Evolutionary conservation across 1,140 invertebrate genomes (phyloP).

Genomic region (Steinernema feltiae): DNA sequence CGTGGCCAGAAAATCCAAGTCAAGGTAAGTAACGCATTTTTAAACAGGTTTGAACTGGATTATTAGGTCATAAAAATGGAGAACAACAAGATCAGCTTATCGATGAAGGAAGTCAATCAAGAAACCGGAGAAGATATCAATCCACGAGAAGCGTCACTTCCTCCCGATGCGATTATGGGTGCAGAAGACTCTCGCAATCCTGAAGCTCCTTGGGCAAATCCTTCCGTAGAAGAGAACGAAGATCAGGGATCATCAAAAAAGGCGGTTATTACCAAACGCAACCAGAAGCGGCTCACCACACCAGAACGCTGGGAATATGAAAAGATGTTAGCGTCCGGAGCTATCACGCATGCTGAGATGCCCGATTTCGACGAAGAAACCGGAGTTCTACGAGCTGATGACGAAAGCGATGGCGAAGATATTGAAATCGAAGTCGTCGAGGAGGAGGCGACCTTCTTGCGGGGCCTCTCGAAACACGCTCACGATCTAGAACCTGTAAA

Average conservation of each 20-base stretch:
- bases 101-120: constrained; percentile 96
- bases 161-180: constrained; percentile 42
- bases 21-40: constrained; percentile 66
- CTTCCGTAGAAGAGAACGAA: constrained; percentile 54
- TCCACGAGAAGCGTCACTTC: constrained; percentile 64
- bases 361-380: constrained; percentile 64
- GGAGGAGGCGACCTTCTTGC: constrained; percentile 91
- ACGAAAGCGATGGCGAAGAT: constrained; percentile 75
- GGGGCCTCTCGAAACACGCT: constrained; percentile 64
- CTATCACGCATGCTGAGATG: constrained; percentile 60
- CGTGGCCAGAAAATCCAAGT: constrained; percentile 76
- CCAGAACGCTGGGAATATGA: constrained; percentile 75
- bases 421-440: constrained; percentile 98
- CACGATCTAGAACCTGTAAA: constrained; percentile 87
- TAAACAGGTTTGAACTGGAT: background rate
- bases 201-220: constrained; percentile 62
- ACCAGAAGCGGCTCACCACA: constrained; percentile 78
- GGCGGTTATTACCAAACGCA: constrained; percentile 26
- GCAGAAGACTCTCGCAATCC: constrained; percentile 69
- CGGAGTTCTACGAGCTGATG: constrained; percentile 64
- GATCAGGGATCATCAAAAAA: constrained; percentile 69
- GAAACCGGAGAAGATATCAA: constrained; percentile 87
- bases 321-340: constrained; percentile 60
- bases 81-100: constrained; percentile 87
- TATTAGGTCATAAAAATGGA: constrained; percentile 78